A percentile compares a stretch with the other conserved stretches of the same genome.
Conservation (phyloP, 2,797 vertebrate species). For the Sebastes trivittatus region DNA sequence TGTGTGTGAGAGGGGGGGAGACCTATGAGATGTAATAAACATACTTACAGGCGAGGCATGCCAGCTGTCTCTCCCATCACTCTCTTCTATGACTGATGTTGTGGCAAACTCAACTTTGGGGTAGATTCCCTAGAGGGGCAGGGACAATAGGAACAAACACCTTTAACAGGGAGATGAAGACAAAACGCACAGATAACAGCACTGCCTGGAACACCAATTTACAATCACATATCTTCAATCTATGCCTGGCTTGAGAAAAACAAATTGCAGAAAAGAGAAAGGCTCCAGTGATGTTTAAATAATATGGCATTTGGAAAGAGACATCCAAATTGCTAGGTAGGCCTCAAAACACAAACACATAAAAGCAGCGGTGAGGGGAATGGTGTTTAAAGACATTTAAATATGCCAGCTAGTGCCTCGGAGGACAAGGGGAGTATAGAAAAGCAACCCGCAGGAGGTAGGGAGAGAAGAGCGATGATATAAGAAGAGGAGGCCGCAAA, state of each 20-base stretch:
- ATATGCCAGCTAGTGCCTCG: constrained; percentile 60
- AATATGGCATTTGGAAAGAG: constrained; percentile 72
- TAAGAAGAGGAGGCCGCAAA: neutral
- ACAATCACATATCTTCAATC: constrained; percentile 76
- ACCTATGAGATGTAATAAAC: constrained; percentile 20
- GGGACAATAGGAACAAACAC: constrained; percentile 64
- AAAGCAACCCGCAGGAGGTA: constrained; percentile 13
- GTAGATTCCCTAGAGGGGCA: constrained; percentile 89
- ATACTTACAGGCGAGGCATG: constrained; percentile 65
- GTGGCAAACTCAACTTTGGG: constrained; percentile 94
- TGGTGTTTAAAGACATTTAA: constrained; percentile 77
- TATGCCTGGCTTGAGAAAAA: constrained; percentile 71
- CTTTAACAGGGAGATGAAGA: constrained; percentile 81
- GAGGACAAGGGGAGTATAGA: constrained; percentile 43
- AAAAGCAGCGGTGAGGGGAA: constrained; percentile 56
- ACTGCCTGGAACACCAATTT: constrained; percentile 80
- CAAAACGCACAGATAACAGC: constrained; percentile 81
- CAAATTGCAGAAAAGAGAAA: constrained; percentile 64
- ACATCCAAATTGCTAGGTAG: constrained; percentile 74
- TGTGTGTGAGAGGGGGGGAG: neutral
- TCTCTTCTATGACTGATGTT: constrained; percentile 91
- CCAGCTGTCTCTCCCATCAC: constrained; percentile 67
- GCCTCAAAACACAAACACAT: constrained; percentile 73
- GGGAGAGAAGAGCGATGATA: constrained; percentile 12
- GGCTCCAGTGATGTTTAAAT: constrained; percentile 77